A percentile compares a stretch with the other conserved stretches of the same genome.
Conservation (phyloP, 2,113 vertebrate genomes). For the Pomatostomus ruficeps region DNA sequence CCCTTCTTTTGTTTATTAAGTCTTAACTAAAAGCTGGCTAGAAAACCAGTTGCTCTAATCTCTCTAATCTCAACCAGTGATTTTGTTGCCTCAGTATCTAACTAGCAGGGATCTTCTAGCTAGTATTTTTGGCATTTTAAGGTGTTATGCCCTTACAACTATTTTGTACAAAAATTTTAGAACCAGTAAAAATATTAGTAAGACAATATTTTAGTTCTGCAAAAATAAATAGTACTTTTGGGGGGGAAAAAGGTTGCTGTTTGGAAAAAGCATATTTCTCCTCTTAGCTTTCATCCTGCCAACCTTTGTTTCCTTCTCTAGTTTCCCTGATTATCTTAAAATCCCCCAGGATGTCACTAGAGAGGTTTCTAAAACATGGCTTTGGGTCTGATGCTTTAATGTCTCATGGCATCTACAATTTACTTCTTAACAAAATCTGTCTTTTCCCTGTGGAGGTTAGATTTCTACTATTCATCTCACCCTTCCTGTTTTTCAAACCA, state of each 20-base stretch:
- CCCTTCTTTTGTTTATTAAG: slow-evolving; percentile 29
- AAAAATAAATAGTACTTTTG: not conserved
- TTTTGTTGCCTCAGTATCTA: not conserved
- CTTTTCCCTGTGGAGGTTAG: not conserved
- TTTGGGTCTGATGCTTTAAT: not conserved
- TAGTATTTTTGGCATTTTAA: not conserved
- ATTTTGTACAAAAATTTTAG: not conserved
- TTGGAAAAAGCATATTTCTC: not conserved
- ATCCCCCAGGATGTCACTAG: not conserved
- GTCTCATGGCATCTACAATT: not conserved
- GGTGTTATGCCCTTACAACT: not conserved
- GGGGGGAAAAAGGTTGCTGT: not conserved
- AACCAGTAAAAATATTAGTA: not conserved
- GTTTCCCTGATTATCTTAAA: not conserved
- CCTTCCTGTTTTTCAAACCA: not conserved
- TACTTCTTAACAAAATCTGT: not conserved
- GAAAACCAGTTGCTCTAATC: slow-evolving; percentile 7
- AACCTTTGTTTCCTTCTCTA: not conserved
- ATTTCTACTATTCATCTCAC: not conserved
- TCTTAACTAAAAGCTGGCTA: slow-evolving; percentile 5
- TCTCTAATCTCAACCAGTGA: slow-evolving; percentile 24
- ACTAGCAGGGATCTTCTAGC: not conserved
- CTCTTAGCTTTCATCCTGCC: not conserved
- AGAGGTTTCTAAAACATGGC: not conserved
- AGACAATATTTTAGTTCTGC: not conserved